Conservation (phyloP, 2,113 vertebrate species). For the Heptranchias perlo region DNA sequence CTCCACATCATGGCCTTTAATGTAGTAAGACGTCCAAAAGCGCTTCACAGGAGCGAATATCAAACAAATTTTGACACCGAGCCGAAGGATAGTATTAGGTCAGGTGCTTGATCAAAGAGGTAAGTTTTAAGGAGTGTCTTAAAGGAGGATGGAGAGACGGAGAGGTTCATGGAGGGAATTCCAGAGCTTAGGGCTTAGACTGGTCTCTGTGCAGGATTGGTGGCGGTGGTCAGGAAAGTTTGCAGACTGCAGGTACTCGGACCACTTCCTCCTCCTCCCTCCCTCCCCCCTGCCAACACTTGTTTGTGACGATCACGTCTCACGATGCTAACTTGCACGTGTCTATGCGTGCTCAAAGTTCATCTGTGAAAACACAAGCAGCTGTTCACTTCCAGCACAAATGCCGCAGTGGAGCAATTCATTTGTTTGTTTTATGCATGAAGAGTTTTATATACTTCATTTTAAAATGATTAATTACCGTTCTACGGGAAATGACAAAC, state of each 20-base stretch:
- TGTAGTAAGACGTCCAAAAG: neutral
- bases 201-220: neutral
- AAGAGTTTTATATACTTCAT: constrained; percentile 20
- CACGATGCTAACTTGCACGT: neutral
- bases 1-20: neutral
- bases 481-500: constrained; percentile 8
- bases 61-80: neutral
- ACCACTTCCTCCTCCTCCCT: neutral
- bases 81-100: neutral
- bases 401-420: neutral
- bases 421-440: constrained; percentile 37
- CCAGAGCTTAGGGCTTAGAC: neutral
- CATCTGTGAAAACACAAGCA: neutral
- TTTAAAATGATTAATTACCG: constrained; percentile 29
- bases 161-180: neutral
- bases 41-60: neutral
- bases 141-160: neutral
- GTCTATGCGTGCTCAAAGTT: neutral
- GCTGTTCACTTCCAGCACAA: neutral
- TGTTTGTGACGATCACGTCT: neutral
- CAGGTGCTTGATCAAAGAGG: neutral
- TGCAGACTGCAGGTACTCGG: neutral
- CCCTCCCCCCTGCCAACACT: neutral
- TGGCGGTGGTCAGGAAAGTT: neutral
- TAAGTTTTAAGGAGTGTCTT: neutral